These are phyloP conservation scores for Antennarius maculatus DNA, from an alignment of 2,797 vertebrate species.

Conservation along the genomic window DNA sequence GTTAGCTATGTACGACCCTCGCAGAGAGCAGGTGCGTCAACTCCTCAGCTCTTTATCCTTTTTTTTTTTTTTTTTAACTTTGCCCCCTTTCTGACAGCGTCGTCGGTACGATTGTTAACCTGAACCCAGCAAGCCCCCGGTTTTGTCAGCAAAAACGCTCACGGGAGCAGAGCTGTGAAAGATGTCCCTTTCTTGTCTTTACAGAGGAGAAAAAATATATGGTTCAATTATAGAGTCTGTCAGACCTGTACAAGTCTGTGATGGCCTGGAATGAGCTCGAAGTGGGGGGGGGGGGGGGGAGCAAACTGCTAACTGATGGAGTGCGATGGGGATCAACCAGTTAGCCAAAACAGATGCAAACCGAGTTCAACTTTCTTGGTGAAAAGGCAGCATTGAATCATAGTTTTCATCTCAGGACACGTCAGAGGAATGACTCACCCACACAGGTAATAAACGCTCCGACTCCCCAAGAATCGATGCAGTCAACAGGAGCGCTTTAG, in stretches of 20 bases:
- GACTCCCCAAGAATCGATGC: conserved; percentile 46
- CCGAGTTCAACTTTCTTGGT: not conserved
- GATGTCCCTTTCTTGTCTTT: conserved; percentile 46
- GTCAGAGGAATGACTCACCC: conserved; percentile 24
- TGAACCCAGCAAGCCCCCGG: conserved; percentile 37
- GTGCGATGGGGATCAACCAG: conserved; percentile 11
- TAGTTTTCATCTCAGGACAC: conserved; percentile 10
- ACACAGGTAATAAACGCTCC: not conserved
- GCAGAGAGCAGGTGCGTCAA: conserved; percentile 25
- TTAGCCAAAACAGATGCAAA: conserved; percentile 6
- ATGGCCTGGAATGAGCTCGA: conserved; percentile 37
- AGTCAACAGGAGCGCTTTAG: conserved; percentile 56
- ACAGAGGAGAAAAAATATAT: conserved; percentile 57
- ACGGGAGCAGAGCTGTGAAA: conserved; percentile 42
- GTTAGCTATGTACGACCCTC: conserved; percentile 4
- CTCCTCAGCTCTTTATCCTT: conserved; percentile 31
- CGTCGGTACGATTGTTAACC: conserved; percentile 54
- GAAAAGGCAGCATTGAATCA: conserved; percentile 6
- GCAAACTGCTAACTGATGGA: conserved; percentile 33
- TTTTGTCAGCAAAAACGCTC: conserved; percentile 68
- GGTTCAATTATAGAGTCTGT: conserved; percentile 72
- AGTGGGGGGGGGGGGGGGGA: too few species aligned
- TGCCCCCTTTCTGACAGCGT: conserved; percentile 45
- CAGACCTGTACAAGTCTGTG: conserved; percentile 46
- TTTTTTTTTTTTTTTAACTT: conserved; percentile 1